Percentiles rank a stretch among this genome's conserved stretches.
phyloP scores from a whole-genome alignment of 2,797 vertebrate species.

The Rachycentron canadum region DNA sequence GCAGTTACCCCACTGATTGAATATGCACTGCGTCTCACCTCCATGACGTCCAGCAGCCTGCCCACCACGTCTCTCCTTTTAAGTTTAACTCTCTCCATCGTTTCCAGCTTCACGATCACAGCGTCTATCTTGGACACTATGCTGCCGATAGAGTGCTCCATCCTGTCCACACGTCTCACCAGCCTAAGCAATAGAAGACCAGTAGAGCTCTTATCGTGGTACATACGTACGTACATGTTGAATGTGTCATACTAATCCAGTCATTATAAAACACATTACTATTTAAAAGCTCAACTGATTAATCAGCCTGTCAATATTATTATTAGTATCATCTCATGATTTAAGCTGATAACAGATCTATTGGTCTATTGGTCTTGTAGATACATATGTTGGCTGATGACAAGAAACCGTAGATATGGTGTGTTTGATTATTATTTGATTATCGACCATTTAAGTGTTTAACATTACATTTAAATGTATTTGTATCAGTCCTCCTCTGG shows the following conservation, averaged over 20 bases:
- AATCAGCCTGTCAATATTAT: neutral
- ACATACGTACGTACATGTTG: neutral
- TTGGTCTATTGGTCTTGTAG: no score
- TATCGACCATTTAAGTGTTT: no score
- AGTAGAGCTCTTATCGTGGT: neutral
- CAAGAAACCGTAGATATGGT: no score
- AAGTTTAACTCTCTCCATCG: constrained; percentile 95
- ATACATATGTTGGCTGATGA: no score
- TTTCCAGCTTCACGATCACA: constrained; percentile 96
- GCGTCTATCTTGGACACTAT: constrained; percentile 98
- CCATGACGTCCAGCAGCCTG: constrained; percentile 91
- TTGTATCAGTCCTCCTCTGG: no score
- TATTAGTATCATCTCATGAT: neutral
- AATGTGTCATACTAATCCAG: neutral
- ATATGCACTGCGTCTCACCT: constrained; percentile 82
- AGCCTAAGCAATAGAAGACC: constrained; percentile 81
- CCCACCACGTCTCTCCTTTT: constrained; percentile 94
- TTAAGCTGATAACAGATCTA: neutral
- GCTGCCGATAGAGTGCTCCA: constrained; percentile 99
- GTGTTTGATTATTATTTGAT: no score
- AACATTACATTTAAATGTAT: no score
- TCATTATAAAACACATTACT: neutral
- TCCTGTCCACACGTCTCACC: constrained; percentile 95
- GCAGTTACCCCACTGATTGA: neutral
- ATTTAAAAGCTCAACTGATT: neutral